phyloP scores from a whole-genome alignment of 2,888 invertebrate genomes.

The Diarsia dahlii region DNA sequence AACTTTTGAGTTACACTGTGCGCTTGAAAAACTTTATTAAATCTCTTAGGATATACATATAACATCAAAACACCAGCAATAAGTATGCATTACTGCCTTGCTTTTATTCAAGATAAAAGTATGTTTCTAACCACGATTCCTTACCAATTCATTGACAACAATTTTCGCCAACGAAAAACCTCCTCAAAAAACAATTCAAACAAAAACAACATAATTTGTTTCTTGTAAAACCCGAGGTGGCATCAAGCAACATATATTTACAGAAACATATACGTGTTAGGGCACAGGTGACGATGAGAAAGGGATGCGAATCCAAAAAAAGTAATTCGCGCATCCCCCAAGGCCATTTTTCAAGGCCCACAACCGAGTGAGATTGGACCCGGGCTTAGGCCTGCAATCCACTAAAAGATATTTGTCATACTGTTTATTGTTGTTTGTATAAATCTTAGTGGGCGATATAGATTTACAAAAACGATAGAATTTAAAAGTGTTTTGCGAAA shows the following conservation, averaged over 20 bases:
- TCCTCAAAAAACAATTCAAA: neutral
- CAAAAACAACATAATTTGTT: constrained; percentile 32
- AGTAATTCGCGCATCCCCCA: constrained; percentile 68
- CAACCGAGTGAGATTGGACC: constrained; percentile 65
- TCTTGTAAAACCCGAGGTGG: constrained; percentile 17
- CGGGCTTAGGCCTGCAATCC: constrained; percentile 44
- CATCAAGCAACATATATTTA: constrained; percentile 44
- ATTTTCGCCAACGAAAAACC: too few species aligned
- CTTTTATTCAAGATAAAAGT: neutral
- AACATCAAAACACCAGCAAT: neutral
- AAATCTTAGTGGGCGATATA: neutral
- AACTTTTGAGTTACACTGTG: too few species aligned
- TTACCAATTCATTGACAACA: too few species aligned
- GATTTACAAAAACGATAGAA: neutral
- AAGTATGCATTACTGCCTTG: neutral
- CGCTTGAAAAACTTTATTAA: too few species aligned
- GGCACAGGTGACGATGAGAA: constrained; percentile 69
- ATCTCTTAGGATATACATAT: too few species aligned
- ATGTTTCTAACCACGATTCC: neutral
- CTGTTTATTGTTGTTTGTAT: constrained; percentile 1
- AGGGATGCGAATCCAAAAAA: constrained; percentile 70
- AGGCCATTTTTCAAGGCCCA: constrained; percentile 69
- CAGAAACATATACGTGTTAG: constrained; percentile 47
- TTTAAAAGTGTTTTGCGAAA: too few species aligned
- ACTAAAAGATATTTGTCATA: constrained; percentile 24